Evolutionary conservation across 1,140 invertebrate species (phyloP).

Genomic region (Cherax quadricarinatus): DNA sequence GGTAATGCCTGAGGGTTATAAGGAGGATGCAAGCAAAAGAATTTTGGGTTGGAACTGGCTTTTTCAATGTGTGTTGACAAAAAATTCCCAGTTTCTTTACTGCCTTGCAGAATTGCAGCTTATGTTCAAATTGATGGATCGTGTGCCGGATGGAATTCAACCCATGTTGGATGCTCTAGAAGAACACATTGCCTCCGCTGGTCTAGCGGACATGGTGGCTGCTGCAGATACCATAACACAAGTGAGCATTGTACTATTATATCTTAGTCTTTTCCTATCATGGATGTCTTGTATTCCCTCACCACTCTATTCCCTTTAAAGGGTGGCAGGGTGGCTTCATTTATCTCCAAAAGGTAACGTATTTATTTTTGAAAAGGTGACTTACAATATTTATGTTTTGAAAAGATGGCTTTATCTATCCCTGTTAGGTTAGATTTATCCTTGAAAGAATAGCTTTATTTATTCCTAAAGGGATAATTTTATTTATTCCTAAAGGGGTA

Average conservation of each 20-base stretch:
- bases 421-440: too few relatives aligned
- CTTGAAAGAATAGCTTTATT: too few relatives aligned
- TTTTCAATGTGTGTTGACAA: too few relatives aligned
- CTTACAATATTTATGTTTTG: too few relatives aligned
- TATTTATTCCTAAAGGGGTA: too few relatives aligned
- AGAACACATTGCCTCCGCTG: slow-evolving; percentile 94
- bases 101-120: slow-evolving; percentile 84
- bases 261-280: background rate
- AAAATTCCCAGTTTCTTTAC: background rate
- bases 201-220: slow-evolving; percentile 97
- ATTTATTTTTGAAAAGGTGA: too few relatives aligned
- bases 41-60: too few relatives aligned
- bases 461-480: too few relatives aligned
- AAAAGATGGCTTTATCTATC: too few relatives aligned
- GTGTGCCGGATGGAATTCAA: slow-evolving; percentile 91
- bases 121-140: slow-evolving; percentile 96
- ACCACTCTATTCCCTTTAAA: too few relatives aligned
- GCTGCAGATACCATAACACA: slow-evolving; percentile 96
- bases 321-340: too few relatives aligned
- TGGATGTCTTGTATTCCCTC: background rate
- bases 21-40: background rate
- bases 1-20: background rate
- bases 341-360: too few relatives aligned
- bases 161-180: slow-evolving; percentile 95
- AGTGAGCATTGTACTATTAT: slow-evolving; percentile 75